A percentile compares a stretch with the other conserved stretches of the same genome.
Evolutionary conservation across 2,888 invertebrate species (phyloP).

Genomic region (Hermodice carunculata): DNA sequence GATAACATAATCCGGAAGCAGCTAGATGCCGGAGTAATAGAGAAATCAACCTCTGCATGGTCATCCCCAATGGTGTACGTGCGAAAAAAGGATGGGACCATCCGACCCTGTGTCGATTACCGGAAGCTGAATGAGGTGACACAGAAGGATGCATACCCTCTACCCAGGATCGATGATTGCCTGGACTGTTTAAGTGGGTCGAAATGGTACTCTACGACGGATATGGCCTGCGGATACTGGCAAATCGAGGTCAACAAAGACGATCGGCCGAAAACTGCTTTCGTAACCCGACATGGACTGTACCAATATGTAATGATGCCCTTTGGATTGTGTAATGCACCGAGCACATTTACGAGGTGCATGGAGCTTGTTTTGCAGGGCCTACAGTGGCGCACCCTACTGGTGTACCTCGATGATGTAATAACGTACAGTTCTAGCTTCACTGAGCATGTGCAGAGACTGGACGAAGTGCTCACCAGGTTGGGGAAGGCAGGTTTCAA

Average conservation of each 20-base stretch:
- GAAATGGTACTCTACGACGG: constrained; percentile 16
- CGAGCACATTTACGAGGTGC: constrained; percentile 25
- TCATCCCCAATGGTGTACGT: constrained; percentile 1
- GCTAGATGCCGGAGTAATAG: neutral
- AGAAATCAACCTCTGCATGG: neutral
- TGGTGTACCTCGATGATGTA: constrained; percentile 32
- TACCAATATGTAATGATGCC: constrained; percentile 26
- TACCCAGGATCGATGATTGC: constrained; percentile 3
- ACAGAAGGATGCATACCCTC: neutral
- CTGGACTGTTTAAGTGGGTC: constrained; percentile 2
- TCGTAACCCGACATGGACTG: constrained; percentile 14
- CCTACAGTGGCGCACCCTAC: neutral
- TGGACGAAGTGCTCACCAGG: constrained; percentile 13
- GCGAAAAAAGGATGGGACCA: constrained; percentile 2
- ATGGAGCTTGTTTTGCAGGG: constrained; percentile 17
- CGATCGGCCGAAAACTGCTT: constrained; percentile 21
- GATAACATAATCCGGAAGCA: neutral
- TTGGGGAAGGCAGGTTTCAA: constrained; percentile 3
- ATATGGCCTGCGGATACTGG: constrained; percentile 25
- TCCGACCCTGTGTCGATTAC: constrained; percentile 2
- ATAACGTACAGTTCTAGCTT: neutral
- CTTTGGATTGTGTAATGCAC: constrained; percentile 28
- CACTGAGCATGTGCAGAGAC: constrained; percentile 10
- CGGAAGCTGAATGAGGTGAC: neutral
- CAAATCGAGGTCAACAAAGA: constrained; percentile 18